Percentiles rank a stretch among this genome's conserved stretches.
phyloP scores from a whole-genome alignment of 2,888 invertebrate species.

The Crocallis elinguaria region DNA sequence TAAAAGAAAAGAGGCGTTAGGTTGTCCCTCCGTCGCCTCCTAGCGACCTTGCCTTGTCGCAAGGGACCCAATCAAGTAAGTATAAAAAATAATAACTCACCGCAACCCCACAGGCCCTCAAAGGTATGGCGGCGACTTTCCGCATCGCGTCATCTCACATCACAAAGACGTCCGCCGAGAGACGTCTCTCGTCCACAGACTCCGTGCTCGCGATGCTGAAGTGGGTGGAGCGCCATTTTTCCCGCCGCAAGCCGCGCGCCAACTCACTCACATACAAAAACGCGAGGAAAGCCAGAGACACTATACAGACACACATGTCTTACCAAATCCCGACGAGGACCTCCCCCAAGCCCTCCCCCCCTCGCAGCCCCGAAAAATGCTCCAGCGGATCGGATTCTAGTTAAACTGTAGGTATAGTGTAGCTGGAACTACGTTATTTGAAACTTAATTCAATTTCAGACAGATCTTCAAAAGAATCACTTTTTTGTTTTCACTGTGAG shows the following conservation, averaged over 20 bases:
- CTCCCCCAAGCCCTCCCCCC: slow-evolving; percentile 67
- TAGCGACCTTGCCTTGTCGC: too few species aligned
- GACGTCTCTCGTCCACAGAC: slow-evolving; percentile 94
- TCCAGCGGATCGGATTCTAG: slow-evolving; percentile 77
- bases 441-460: too few species aligned
- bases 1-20: too few species aligned
- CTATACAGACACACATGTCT: slow-evolving; percentile 92
- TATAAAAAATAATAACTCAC: too few species aligned
- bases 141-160: slow-evolving; percentile 93
- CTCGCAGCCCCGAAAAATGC: slow-evolving; percentile 59
- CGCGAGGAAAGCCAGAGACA: slow-evolving; percentile 86
- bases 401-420: too few species aligned
- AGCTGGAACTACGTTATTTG: too few species aligned
- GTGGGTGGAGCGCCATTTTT: slow-evolving; percentile 95
- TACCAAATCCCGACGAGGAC: slow-evolving; percentile 76
- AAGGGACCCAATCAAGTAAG: too few species aligned
- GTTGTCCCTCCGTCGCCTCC: too few species aligned
- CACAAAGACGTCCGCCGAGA: slow-evolving; percentile 93
- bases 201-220: slow-evolving; percentile 95
- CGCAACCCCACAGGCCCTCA: slow-evolving; percentile 87
- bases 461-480: too few species aligned
- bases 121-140: slow-evolving; percentile 97
- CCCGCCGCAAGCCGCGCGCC: slow-evolving; percentile 90
- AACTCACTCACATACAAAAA: slow-evolving; percentile 87
- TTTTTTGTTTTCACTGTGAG: too few species aligned